Evolutionary conservation across 2,113 vertebrate genomes (phyloP).

Genomic region (Procapra przewalskii): DNA sequence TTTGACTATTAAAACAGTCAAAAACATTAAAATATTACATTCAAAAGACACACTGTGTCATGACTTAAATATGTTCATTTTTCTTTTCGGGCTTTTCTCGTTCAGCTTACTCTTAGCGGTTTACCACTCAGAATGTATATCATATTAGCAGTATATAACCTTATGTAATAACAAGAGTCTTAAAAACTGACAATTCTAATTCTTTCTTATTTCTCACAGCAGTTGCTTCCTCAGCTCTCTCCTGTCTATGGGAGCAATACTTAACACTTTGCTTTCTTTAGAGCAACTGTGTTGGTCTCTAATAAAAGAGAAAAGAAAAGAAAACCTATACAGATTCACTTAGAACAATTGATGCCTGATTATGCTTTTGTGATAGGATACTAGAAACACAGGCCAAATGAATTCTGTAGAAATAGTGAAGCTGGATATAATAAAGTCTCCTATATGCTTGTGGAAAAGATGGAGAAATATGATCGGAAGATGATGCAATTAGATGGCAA

Average conservation of each 20-base stretch:
- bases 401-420: not conserved
- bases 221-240: not conserved
- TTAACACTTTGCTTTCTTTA: not conserved
- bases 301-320: not conserved
- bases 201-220: not conserved
- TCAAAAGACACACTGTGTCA: not conserved
- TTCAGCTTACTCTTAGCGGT: not conserved
- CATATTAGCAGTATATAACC: not conserved
- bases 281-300: not conserved
- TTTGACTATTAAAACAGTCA: not conserved
- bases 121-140: not conserved
- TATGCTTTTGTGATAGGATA: not conserved
- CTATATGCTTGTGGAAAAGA: not conserved
- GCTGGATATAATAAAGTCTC: not conserved
- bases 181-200: not conserved
- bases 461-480: not conserved
- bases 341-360: not conserved
- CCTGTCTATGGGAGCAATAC: not conserved
- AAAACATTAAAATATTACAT: not conserved
- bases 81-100: not conserved
- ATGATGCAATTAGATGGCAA: not conserved
- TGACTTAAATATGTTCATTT: not conserved
- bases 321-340: not conserved
- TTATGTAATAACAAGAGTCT: not conserved
- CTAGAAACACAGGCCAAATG: not conserved